A percentile compares a stretch with the other conserved stretches of the same genome.
These are phyloP conservation scores for Limosa lapponica DNA, from an alignment of 2,797 vertebrate genomes.

Conservation along the genomic window DNA sequence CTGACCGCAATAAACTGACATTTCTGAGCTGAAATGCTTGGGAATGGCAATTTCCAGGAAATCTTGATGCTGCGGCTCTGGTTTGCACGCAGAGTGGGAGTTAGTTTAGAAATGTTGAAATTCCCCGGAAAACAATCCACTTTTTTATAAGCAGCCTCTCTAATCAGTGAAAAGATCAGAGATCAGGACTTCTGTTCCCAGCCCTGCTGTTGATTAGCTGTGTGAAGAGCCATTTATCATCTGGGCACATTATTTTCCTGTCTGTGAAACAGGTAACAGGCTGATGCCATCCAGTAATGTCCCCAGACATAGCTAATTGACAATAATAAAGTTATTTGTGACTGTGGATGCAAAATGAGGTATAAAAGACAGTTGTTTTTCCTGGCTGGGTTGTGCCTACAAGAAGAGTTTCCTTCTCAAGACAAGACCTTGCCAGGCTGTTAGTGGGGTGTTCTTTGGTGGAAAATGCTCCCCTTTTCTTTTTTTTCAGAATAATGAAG, in stretches of 20 bases:
- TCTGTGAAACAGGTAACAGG: background rate
- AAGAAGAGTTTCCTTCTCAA: background rate
- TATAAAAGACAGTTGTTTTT: background rate
- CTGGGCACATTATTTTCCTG: background rate
- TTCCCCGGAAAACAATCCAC: background rate
- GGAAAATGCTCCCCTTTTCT: background rate
- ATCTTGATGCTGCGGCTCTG: background rate
- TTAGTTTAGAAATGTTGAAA: background rate
- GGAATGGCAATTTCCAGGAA: background rate
- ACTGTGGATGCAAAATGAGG: background rate
- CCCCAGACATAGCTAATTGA: background rate
- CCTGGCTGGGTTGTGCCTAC: background rate
- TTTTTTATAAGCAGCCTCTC: background rate
- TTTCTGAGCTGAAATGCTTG: background rate
- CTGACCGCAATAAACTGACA: background rate
- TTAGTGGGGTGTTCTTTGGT: background rate
- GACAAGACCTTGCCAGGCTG: background rate
- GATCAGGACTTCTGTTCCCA: background rate
- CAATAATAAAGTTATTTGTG: background rate
- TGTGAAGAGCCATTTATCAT: background rate
- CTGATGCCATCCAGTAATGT: background rate
- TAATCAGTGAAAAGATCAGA: background rate
- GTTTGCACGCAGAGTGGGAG: background rate
- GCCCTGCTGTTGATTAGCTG: background rate
- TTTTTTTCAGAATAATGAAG: background rate